Evolutionary conservation across 2,797 vertebrate species (phyloP).

Genomic region (Euphonia xanthogaster): DNA sequence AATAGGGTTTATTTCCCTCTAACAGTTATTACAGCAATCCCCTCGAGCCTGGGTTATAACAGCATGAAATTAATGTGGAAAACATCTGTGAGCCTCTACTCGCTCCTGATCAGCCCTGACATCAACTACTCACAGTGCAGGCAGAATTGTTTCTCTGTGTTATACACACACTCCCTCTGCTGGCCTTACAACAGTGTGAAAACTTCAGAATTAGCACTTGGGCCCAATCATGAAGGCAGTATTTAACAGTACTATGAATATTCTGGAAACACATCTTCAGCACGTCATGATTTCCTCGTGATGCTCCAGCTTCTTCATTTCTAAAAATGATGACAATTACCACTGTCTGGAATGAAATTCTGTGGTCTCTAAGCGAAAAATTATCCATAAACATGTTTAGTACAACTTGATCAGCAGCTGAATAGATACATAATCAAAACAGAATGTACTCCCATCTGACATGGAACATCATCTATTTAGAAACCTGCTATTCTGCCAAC

Average conservation of each 20-base stretch:
- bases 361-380: not conserved
- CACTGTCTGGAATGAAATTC: not conserved
- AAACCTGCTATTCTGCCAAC: not conserved
- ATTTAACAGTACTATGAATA: not conserved
- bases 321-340: not conserved
- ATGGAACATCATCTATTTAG: not conserved
- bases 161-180: conserved; percentile 31
- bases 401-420: not conserved
- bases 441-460: not conserved
- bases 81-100: not conserved
- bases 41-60: not conserved
- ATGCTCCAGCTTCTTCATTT: not conserved
- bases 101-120: not conserved
- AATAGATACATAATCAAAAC: not conserved
- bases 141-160: not conserved
- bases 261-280: not conserved
- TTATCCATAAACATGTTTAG: not conserved
- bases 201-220: not conserved
- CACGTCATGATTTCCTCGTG: not conserved
- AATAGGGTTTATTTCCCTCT: not conserved
- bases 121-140: not conserved
- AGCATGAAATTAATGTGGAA: conserved; percentile 12
- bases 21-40: not conserved
- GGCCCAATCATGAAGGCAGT: not conserved
- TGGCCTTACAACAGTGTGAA: not conserved